Conservation (phyloP, 2,113 vertebrate genomes). For the Odobenus rosmarus region DNA sequence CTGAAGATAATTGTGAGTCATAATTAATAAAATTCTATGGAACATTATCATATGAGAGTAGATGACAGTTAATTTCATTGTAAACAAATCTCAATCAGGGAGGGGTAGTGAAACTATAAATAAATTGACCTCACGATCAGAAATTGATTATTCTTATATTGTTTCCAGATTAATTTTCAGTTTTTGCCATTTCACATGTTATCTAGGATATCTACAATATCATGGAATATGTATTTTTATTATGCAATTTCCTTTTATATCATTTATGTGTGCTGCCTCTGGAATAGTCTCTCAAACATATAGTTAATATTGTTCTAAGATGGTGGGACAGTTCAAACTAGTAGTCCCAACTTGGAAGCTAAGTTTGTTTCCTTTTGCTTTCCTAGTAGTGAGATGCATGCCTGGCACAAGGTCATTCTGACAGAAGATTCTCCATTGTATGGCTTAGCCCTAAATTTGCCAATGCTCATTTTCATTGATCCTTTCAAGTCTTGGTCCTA, state of each 20-base stretch:
- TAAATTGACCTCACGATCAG: background rate
- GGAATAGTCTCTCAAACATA: background rate
- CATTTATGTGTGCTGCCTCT: background rate
- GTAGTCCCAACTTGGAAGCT: background rate
- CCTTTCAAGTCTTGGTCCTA: background rate
- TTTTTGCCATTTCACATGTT: background rate
- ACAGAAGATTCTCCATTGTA: background rate
- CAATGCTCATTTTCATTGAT: background rate
- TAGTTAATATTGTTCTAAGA: background rate
- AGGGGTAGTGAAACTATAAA: background rate
- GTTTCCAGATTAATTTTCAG: background rate
- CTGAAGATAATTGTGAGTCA: background rate
- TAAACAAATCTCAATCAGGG: background rate
- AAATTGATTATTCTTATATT: background rate
- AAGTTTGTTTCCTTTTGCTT: conserved; percentile 9
- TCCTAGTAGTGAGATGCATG: background rate
- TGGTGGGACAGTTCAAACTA: background rate
- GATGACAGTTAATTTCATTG: background rate
- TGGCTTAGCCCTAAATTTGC: background rate
- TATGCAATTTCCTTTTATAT: background rate
- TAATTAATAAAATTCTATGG: background rate
- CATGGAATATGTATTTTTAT: background rate
- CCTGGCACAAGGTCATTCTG: background rate
- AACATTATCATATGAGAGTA: background rate
- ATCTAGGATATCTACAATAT: background rate